These are phyloP conservation scores for Scomber colias DNA, from an alignment of 2,113 vertebrate species.

Conservation along the genomic window DNA sequence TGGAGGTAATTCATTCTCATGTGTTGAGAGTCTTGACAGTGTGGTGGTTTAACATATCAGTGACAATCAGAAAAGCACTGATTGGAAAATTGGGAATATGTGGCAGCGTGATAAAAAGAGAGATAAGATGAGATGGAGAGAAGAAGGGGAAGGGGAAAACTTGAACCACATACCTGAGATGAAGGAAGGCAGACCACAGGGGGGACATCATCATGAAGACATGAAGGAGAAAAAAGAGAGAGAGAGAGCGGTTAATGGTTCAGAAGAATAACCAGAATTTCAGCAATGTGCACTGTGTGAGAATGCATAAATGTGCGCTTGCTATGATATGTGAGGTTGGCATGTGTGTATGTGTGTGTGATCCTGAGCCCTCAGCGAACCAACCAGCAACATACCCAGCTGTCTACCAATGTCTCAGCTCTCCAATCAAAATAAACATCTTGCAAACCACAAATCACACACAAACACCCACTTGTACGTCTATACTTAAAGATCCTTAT, in stretches of 20 bases:
- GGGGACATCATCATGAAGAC: slow-evolving; percentile 10
- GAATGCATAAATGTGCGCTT: slow-evolving; percentile 24
- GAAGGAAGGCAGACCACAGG: slow-evolving; percentile 20
- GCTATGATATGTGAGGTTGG: slow-evolving; percentile 20
- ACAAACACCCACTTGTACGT: slow-evolving; percentile 29
- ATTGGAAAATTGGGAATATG: slow-evolving; percentile 47
- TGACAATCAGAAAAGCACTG: slow-evolving; percentile 18
- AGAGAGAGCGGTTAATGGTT: slow-evolving; percentile 22
- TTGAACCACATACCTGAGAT: slow-evolving; percentile 70
- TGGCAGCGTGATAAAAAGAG: slow-evolving; percentile 21
- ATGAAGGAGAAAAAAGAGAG: slow-evolving; percentile 13
- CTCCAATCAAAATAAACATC: slow-evolving; percentile 58
- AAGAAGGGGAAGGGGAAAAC: neutral
- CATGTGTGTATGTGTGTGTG: slow-evolving; percentile 5
- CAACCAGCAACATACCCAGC: slow-evolving; percentile 35
- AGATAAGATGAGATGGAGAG: neutral
- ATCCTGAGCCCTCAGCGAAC: neutral
- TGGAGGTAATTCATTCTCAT: slow-evolving; percentile 48
- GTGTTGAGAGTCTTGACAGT: slow-evolving; percentile 40
- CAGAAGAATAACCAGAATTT: slow-evolving; percentile 31
- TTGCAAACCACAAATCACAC: slow-evolving; percentile 41
- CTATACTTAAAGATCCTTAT: slow-evolving; percentile 1
- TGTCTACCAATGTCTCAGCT: slow-evolving; percentile 41
- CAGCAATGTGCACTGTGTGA: slow-evolving; percentile 24
- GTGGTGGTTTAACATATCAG: slow-evolving; percentile 39